A percentile compares a stretch with the other conserved stretches of the same genome.
These are phyloP conservation scores for Gymnorhina tibicen DNA, from an alignment of 2,113 vertebrate genomes.

Conservation along the genomic window DNA sequence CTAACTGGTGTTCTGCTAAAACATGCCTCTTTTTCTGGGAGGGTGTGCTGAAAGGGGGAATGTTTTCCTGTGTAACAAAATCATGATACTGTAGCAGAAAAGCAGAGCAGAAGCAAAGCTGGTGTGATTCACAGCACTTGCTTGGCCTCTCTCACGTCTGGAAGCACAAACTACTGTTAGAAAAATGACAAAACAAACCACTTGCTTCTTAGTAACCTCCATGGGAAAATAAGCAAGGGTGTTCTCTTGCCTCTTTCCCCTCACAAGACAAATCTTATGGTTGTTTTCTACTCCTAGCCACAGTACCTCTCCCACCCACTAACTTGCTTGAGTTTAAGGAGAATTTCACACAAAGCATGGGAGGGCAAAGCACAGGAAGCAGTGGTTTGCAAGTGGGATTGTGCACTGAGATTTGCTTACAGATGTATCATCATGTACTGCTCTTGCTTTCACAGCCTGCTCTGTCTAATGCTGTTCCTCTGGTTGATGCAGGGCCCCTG, in stretches of 20 bases:
- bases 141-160: background rate
- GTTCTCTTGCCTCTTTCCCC: fast-evolving
- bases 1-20: background rate
- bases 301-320: background rate
- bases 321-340: background rate
- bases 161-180: background rate
- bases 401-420: background rate
- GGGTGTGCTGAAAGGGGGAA: background rate
- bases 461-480: background rate
- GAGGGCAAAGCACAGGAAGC: background rate
- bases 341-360: background rate
- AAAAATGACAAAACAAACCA: background rate
- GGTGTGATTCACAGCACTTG: background rate
- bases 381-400: background rate
- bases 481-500: background rate
- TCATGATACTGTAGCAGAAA: background rate
- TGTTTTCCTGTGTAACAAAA: background rate
- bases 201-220: background rate
- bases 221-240: background rate
- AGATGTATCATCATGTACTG: fast-evolving
- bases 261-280: fast-evolving
- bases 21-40: background rate
- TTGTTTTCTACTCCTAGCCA: background rate
- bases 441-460: background rate
- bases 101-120: background rate